Conservation (phyloP, 2,888 invertebrate genomes). For the Chrysomela aeneicollis region DNA sequence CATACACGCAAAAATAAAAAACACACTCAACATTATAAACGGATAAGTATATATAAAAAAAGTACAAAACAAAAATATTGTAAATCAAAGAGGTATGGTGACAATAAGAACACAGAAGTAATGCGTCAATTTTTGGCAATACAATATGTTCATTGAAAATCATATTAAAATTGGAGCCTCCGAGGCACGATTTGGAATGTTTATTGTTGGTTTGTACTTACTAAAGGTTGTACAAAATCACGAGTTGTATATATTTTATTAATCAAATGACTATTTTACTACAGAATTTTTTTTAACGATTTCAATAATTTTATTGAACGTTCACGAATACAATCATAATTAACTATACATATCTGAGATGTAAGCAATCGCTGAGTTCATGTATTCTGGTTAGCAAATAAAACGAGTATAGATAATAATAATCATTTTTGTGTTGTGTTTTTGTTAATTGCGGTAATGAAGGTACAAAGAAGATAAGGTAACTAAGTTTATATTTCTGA, state of each 20-base stretch:
- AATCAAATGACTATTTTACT: neutral
- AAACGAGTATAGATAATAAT: no score
- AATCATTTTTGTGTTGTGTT: no score
- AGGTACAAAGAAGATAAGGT: no score
- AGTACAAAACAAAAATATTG: conserved; percentile 47
- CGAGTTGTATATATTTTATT: neutral
- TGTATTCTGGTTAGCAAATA: no score
- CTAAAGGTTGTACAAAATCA: neutral
- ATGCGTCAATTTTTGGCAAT: conserved; percentile 55
- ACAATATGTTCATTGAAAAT: conserved; percentile 48
- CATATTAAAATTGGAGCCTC: conserved; percentile 20
- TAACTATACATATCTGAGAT: no score
- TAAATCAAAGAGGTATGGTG: conserved; percentile 34
- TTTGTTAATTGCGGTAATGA: no score
- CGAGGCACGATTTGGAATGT: conserved; percentile 43
- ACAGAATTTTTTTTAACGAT: neutral
- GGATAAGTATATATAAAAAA: conserved; percentile 24
- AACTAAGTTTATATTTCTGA: no score
- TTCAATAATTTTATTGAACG: neutral
- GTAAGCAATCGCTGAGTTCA: no score
- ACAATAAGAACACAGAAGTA: conserved; percentile 35
- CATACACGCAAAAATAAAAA: no score
- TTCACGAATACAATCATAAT: no score
- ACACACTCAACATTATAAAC: conserved; percentile 24
- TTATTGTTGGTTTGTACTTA: conserved; percentile 50